These are phyloP conservation scores for Plagodis pulveraria DNA, from an alignment of 2,888 invertebrate species.

Conservation along the genomic window DNA sequence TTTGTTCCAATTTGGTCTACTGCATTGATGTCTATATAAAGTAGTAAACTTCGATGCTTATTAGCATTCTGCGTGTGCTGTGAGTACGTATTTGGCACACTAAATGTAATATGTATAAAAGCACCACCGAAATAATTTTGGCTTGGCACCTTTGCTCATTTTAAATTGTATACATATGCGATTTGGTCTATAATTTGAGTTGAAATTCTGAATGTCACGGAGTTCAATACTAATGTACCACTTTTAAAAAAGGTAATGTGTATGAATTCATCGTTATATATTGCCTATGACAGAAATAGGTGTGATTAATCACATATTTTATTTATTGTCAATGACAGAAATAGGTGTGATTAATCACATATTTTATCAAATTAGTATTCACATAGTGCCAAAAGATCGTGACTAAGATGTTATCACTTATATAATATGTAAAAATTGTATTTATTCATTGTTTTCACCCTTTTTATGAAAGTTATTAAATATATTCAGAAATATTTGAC, in stretches of 20 bases:
- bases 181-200: slow-evolving; percentile 10
- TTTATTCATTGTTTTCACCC: slow-evolving; percentile 1
- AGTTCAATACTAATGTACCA: too few species aligned
- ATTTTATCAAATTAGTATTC: slow-evolving; percentile 11
- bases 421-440: background rate
- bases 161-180: slow-evolving; percentile 28
- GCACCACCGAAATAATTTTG: slow-evolving; percentile 33
- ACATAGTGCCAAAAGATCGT: slow-evolving; percentile 11
- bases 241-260: too few species aligned
- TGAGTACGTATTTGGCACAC: slow-evolving; percentile 40
- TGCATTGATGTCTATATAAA: slow-evolving; percentile 13
- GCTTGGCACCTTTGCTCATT: slow-evolving; percentile 25
- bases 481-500: too few species aligned
- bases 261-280: too few species aligned
- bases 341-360: slow-evolving; percentile 10
- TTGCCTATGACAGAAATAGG: background rate
- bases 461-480: background rate
- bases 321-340: background rate
- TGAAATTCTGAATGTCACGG: background rate
- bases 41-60: slow-evolving; percentile 15
- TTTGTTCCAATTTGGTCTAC: slow-evolving; percentile 25
- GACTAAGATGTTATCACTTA: slow-evolving; percentile 1
- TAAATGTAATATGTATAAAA: slow-evolving; percentile 25
- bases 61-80: slow-evolving; percentile 27
- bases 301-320: slow-evolving; percentile 7